phyloP scores from a whole-genome alignment of 2,797 vertebrate genomes.

The Alca torda region DNA sequence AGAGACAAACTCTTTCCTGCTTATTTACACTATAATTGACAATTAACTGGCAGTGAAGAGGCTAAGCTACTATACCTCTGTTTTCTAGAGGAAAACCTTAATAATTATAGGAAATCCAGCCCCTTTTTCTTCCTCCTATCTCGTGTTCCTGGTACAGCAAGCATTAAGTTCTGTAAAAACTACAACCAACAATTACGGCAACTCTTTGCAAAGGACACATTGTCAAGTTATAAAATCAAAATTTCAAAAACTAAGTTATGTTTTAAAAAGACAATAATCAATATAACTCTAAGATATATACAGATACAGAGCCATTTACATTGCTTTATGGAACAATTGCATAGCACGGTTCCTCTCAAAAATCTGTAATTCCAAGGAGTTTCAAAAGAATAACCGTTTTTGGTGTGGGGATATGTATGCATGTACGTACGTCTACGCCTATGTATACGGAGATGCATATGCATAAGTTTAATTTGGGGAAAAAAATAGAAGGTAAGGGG shows the following conservation, averaged over 20 bases:
- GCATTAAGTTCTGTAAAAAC: background rate
- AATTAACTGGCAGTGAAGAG: background rate
- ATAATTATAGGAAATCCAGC: background rate
- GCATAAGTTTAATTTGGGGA: background rate
- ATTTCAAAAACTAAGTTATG: background rate
- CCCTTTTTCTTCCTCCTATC: background rate
- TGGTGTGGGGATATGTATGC: background rate
- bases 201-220: background rate
- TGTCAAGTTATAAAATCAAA: background rate
- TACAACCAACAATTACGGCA: background rate
- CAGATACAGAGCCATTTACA: background rate
- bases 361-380: background rate
- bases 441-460: rapidly evolving
- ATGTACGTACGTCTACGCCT: background rate
- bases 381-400: background rate
- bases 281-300: background rate
- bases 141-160: background rate
- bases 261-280: background rate
- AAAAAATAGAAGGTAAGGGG: background rate
- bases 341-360: background rate
- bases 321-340: background rate
- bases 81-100: background rate
- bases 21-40: background rate
- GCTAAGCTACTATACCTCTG: background rate
- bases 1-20: background rate